These are phyloP conservation scores for Cyanoderma ruficeps DNA, from an alignment of 2,113 vertebrate species.

Conservation along the genomic window DNA sequence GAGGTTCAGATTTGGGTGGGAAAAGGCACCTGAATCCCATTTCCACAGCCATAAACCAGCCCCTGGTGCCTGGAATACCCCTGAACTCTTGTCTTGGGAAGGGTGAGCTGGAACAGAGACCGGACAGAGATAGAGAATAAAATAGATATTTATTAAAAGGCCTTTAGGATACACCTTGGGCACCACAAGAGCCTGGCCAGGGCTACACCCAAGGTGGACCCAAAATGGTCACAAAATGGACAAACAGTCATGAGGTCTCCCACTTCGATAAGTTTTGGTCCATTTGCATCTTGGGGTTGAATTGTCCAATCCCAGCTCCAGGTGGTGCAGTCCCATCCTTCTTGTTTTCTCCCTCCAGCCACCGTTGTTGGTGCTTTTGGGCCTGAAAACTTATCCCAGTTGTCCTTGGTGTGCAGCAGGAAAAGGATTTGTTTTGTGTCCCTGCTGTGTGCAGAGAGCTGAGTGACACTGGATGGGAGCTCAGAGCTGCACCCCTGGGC, in stretches of 20 bases:
- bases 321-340: neutral
- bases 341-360: neutral
- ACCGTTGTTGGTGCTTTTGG: neutral
- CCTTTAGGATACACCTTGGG: neutral
- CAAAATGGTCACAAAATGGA: neutral
- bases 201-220: neutral
- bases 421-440: neutral
- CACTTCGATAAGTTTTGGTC: neutral
- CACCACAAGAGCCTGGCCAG: neutral
- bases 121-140: neutral
- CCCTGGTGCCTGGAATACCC: neutral
- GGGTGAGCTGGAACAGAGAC: neutral
- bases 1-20: neutral
- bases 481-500: too few relatives aligned
- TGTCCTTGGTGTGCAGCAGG: neutral
- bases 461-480: too few relatives aligned
- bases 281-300: neutral
- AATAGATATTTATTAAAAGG: neutral
- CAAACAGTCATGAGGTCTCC: accelerated
- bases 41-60: neutral
- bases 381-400: neutral
- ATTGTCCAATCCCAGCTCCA: neutral
- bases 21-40: neutral
- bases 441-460: neutral
- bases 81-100: neutral